A percentile compares a stretch with the other conserved stretches of the same genome.
Evolutionary conservation across 1,140 invertebrate genomes (phyloP).

Genomic region (Drosophila repleta): DNA sequence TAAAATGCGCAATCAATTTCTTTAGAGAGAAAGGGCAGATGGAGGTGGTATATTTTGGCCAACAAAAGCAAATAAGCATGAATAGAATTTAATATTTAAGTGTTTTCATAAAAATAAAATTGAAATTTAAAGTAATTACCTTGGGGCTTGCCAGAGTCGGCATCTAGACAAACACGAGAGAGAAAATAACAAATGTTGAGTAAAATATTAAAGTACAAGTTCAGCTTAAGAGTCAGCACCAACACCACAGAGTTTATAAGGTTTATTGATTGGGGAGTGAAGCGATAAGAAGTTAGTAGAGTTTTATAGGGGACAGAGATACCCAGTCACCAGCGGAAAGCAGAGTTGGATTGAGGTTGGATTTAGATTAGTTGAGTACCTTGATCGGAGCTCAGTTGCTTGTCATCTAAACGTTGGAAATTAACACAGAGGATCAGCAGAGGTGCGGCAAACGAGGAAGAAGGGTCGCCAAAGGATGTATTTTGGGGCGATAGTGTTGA

Average conservation of each 20-base stretch:
- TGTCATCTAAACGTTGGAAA: slow-evolving; percentile 69
- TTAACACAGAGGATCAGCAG: slow-evolving; percentile 18
- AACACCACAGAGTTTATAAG: slow-evolving; percentile 4
- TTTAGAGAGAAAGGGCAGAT: neutral
- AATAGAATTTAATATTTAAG: neutral
- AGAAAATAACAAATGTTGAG: slow-evolving; percentile 39
- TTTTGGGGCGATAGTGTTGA: slow-evolving; percentile 29
- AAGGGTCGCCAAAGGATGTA: slow-evolving; percentile 35
- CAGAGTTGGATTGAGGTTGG: neutral
- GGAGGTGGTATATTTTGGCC: neutral
- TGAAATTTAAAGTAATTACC: slow-evolving; percentile 60
- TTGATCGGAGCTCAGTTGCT: slow-evolving; percentile 69
- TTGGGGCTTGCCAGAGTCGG: slow-evolving; percentile 65
- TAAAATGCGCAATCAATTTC: neutral
- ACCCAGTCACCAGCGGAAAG: slow-evolving; percentile 20
- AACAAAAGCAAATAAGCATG: slow-evolving; percentile 21
- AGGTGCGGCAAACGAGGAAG: slow-evolving; percentile 26
- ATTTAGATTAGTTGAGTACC: slow-evolving; percentile 59
- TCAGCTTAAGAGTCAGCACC: slow-evolving; percentile 10
- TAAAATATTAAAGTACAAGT: slow-evolving; percentile 9
- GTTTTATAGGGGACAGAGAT: slow-evolving; percentile 7
- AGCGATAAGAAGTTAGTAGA: slow-evolving; percentile 13
- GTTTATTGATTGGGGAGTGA: slow-evolving; percentile 4
- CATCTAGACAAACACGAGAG: slow-evolving; percentile 48
- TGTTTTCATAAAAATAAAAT: slow-evolving; percentile 13